Conservation (phyloP, 2,888 invertebrate species). For the Drosophila tripunctata region DNA sequence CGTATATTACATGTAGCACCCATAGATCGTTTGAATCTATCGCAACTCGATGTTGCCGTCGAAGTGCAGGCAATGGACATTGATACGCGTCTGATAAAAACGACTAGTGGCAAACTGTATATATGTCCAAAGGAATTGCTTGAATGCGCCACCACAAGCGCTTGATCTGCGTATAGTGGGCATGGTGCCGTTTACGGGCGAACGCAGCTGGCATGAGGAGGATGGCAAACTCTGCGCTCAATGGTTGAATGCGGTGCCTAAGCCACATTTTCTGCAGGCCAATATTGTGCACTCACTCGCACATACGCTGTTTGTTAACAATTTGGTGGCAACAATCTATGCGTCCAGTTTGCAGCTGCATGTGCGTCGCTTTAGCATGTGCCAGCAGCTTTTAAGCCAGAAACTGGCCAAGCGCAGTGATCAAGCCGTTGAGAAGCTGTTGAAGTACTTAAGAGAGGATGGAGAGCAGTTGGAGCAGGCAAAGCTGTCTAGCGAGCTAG, state of each 20-base stretch:
- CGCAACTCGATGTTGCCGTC: conserved; percentile 32
- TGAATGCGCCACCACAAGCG: conserved; percentile 21
- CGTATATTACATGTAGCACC: conserved; percentile 44
- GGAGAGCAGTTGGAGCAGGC: neutral
- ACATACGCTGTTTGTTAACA: conserved; percentile 48
- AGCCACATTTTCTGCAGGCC: conserved; percentile 55
- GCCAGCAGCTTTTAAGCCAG: neutral
- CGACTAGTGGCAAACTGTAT: conserved; percentile 36
- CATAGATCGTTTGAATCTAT: conserved; percentile 41
- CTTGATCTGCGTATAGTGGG: conserved; percentile 56
- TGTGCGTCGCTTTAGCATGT: conserved; percentile 27
- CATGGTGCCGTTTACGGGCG: conserved; percentile 50
- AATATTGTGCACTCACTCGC: conserved; percentile 29
- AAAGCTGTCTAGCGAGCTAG: too few species aligned
- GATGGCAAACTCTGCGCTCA: conserved; percentile 14
- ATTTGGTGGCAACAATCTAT: conserved; percentile 40
- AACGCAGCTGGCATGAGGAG: conserved; percentile 41
- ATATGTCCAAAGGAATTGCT: conserved; percentile 41
- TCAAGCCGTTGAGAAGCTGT: conserved; percentile 6
- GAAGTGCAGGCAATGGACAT: conserved; percentile 54
- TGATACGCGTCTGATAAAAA: conserved; percentile 52
- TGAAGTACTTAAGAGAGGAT: conserved; percentile 25
- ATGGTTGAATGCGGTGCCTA: conserved; percentile 25
- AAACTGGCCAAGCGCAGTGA: conserved; percentile 41
- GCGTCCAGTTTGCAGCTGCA: conserved; percentile 26